These are phyloP conservation scores for Pangasius djambal DNA, from an alignment of 2,797 vertebrate genomes.

Conservation along the genomic window DNA sequence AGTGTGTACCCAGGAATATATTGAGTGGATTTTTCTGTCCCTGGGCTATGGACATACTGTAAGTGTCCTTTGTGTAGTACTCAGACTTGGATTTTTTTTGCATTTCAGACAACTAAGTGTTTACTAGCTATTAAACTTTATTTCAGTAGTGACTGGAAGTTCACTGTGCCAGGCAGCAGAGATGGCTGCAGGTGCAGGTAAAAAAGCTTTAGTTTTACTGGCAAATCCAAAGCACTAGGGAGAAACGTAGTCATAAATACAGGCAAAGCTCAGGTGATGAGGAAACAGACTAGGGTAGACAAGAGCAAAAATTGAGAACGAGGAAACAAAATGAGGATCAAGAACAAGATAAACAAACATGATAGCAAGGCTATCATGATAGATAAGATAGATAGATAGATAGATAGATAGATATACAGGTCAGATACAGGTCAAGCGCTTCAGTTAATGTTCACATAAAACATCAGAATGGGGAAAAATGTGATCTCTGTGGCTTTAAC, in stretches of 20 bases:
- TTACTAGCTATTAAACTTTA: background rate
- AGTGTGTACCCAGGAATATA: background rate
- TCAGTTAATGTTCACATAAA: too few relatives aligned
- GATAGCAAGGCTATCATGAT: background rate
- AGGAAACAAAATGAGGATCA: background rate
- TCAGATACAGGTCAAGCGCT: too few relatives aligned
- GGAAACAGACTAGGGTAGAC: background rate
- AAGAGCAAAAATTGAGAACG: background rate
- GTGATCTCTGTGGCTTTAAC: too few relatives aligned
- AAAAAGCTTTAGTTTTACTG: background rate
- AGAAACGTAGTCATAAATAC: background rate
- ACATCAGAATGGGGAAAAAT: too few relatives aligned
- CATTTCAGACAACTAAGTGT: background rate
- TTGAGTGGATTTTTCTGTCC: slow-evolving; percentile 14
- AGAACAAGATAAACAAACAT: background rate
- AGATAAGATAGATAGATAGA: too few relatives aligned
- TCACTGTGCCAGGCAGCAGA: background rate
- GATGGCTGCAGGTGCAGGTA: background rate
- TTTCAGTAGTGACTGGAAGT: background rate
- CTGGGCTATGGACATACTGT: background rate
- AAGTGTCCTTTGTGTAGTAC: background rate
- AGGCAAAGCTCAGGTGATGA: background rate
- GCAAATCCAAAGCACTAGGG: background rate
- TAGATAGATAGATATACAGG: too few relatives aligned
- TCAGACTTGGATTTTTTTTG: background rate